phyloP scores from a whole-genome alignment of 2,113 vertebrate genomes.

The Lutjanus erythropterus region DNA sequence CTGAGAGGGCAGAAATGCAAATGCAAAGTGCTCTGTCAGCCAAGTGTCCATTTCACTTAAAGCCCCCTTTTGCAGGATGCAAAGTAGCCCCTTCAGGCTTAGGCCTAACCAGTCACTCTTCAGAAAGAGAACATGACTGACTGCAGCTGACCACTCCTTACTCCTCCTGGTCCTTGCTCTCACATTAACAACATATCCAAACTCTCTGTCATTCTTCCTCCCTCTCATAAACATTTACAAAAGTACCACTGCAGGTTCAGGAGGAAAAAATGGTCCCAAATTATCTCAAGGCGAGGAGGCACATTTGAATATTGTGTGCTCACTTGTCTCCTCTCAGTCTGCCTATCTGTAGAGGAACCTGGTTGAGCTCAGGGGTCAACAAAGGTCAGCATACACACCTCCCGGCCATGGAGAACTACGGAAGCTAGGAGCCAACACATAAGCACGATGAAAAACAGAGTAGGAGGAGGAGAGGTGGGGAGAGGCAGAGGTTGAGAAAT shows the following conservation, averaged over 20 bases:
- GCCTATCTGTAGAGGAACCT: constrained; percentile 50
- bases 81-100: constrained; percentile 47
- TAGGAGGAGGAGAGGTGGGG: constrained; percentile 27
- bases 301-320: constrained; percentile 27
- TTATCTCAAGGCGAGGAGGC: constrained; percentile 52
- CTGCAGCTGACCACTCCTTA: constrained; percentile 36
- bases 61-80: constrained; percentile 40
- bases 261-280: constrained; percentile 34
- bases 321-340: constrained; percentile 29
- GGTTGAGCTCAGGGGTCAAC: constrained; percentile 62
- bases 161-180: constrained; percentile 1
- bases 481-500: constrained; percentile 36
- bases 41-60: constrained; percentile 73
- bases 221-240: background rate
- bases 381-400: constrained; percentile 78
- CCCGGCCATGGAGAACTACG: constrained; percentile 55
- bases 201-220: background rate
- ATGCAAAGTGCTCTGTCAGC: constrained; percentile 68
- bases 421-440: constrained; percentile 72
- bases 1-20: constrained; percentile 73
- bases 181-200: constrained; percentile 24
- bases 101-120: constrained; percentile 1
- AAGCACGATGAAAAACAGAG: constrained; percentile 65
- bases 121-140: constrained; percentile 27
- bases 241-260: constrained; percentile 4